Evolutionary conservation across 2,113 vertebrate genomes (phyloP), one percentile per base, ranked within the genome.

Genomic region (Seriola quinqueradiata): DNA sequence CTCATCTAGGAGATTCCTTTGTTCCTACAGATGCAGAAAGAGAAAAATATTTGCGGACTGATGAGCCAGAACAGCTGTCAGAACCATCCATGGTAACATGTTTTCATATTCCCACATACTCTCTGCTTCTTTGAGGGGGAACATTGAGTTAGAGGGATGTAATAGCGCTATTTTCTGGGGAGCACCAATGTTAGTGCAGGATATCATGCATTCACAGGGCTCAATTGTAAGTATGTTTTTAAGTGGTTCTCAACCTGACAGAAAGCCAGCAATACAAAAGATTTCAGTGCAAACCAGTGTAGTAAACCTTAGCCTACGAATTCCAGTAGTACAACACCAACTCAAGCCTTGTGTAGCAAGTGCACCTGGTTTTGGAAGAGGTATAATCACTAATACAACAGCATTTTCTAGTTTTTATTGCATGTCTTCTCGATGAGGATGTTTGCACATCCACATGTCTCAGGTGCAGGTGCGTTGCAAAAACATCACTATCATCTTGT

Each of bases 51-150:
- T 16, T 82, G 17, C 44, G 52, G 46, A 70, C 19, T 21, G 70
- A 75, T 44, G 71, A 85, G n/a, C 48, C 77, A 59, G 76, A 75
- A 36, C 74, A 89, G 25, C 76, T 87, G 74, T 74, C 83, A 75
- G 72, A 89, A 75, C 83, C 79, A 16, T 82, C 77, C 48, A 69
- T 34, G 90, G 94, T 95, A 90, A 94, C 44, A 48, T 65, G 59
- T 75, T 71, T 85, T 52, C 17, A 72, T 68, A 82, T 57, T 82
- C 42, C 58, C 23, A 69, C 40, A 23, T 60, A 40, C 6, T 61
- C 72, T 66, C 65, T 52, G 14, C 8, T 72, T 75, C 36, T 67
- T 68, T 44, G 12, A 70, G 21, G 5, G 58, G 32, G 4, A 61
- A 61, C 63, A 5, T 52, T 84, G 23, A 12, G 28, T 28, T 67